phyloP scores from a whole-genome alignment of 2,888 invertebrate genomes.

The Apodemia hepburni region DNA sequence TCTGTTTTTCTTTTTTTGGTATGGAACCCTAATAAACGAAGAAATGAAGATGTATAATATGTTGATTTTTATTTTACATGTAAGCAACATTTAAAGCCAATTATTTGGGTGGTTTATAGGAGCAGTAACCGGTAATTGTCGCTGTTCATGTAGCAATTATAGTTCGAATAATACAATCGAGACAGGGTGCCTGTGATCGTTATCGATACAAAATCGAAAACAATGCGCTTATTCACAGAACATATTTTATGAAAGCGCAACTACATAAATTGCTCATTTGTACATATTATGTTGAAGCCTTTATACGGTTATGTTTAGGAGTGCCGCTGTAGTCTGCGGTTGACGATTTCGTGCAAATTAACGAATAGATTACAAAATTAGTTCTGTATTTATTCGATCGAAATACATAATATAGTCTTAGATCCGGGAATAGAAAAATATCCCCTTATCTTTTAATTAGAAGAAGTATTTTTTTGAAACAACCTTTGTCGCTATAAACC shows the following conservation, averaged over 20 bases:
- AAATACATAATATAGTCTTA: too few relatives aligned
- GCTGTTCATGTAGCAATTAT: background rate
- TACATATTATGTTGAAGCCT: background rate
- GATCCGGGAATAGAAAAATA: too few relatives aligned
- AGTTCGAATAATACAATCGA: background rate
- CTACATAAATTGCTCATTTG: background rate
- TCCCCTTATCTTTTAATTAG: too few relatives aligned
- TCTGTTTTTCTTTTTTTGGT: too few relatives aligned
- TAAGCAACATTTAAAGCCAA: conserved; percentile 6
- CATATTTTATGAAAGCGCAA: background rate
- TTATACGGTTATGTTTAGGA: too few relatives aligned
- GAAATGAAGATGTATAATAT: background rate
- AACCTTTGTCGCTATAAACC: too few relatives aligned
- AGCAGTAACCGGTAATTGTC: background rate
- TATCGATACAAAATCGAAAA: conserved; percentile 3
- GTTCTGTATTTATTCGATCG: too few relatives aligned
- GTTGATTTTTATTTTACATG: background rate
- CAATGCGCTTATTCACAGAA: background rate
- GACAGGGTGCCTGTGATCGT: background rate
- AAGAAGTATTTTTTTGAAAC: too few relatives aligned
- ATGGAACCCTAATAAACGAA: too few relatives aligned
- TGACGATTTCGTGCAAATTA: too few relatives aligned
- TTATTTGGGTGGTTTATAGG: conserved; percentile 2
- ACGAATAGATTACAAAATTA: too few relatives aligned
- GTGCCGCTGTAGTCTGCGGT: too few relatives aligned